Base-by-base conservation (phyloP, 2,888 invertebrate genomes). In the Tetanocera ferruginea region DNA sequence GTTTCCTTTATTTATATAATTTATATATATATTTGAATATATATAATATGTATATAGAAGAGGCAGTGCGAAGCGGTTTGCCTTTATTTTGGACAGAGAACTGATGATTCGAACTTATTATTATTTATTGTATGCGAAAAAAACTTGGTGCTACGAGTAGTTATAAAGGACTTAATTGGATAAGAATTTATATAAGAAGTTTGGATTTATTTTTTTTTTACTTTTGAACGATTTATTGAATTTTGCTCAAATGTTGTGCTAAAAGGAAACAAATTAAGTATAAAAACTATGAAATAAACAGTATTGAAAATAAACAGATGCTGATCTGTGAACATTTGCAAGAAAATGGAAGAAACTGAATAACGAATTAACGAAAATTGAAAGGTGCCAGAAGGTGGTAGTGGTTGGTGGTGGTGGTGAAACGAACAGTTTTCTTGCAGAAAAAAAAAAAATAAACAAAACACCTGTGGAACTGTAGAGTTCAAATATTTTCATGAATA, bases 241-340 rank as follows among this genome's bases (percentile, higher is more conserved):
- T 17, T 37, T 66, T 66, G 62, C 66, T 17, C 66, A 23, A 62
- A 28, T n/a, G 66, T 17, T 37, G 23, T 37, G 23, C 23, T 14
- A 43, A 31, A 66, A 31, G 31, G 34, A 66, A 66, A 67, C 28
- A 19, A 67, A 25, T 60, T 19, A 60, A 23, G 60, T 23, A 60
- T 28, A 28, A 60, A 60, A 43, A 43, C 28, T 28, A 60, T 55
- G 55, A 55, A 55, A 55, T 55, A 60, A 23, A 60, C 19, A 60
- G 60, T 60, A 60, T 28, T 25, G 60, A 60, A 60, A 60, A 19
- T 25, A 60, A 60, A 60, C 60, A 60, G 60, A 28, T 60, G 28
- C 14, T 25, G 23, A 14, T 60, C 25, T 60, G n/a, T 28, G 60
- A 60, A 14, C 25, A 43, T 43, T 25, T 28, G 25, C 60, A 62